A percentile compares a stretch with the other conserved stretches of the same genome.
These are phyloP conservation scores for Engystomops pustulosus DNA, from an alignment of 2,113 vertebrate species.

Conservation along the genomic window DNA sequence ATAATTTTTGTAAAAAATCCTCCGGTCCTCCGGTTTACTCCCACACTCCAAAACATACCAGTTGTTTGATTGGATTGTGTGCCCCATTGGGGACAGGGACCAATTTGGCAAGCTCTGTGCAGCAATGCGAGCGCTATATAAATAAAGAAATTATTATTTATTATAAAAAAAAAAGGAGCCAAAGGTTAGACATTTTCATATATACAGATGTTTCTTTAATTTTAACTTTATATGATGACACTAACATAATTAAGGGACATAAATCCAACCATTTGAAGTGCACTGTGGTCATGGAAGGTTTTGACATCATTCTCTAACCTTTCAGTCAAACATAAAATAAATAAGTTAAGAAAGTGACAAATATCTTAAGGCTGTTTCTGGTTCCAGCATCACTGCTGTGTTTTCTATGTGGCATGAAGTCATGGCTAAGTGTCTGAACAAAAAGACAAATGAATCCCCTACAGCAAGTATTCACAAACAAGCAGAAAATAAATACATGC, in stretches of 20 bases:
- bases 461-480: slow-evolving; percentile 57
- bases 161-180: too few species aligned
- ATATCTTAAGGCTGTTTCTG: slow-evolving; percentile 52
- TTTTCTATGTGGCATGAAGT: slow-evolving; percentile 58
- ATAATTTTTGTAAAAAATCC: too few species aligned
- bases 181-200: too few species aligned
- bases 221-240: too few species aligned
- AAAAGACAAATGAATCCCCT: slow-evolving; percentile 57
- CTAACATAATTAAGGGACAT: neutral
- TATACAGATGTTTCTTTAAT: too few species aligned
- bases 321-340: slow-evolving; percentile 13
- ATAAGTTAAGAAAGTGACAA: slow-evolving; percentile 45
- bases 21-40: too few species aligned
- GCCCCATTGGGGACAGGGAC: too few species aligned
- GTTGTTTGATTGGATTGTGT: too few species aligned
- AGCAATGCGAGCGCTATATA: too few species aligned
- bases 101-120: too few species aligned
- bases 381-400: slow-evolving; percentile 42
- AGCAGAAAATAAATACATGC: slow-evolving; percentile 55
- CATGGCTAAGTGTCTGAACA: slow-evolving; percentile 58
- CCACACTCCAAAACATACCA: too few species aligned
- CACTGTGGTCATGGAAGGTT: neutral
- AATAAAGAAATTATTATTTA: too few species aligned
- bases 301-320: slow-evolving; percentile 11
- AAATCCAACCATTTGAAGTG: neutral